Conservation (phyloP, 2,888 invertebrate genomes). For the Polymixis flavicincta region DNA sequence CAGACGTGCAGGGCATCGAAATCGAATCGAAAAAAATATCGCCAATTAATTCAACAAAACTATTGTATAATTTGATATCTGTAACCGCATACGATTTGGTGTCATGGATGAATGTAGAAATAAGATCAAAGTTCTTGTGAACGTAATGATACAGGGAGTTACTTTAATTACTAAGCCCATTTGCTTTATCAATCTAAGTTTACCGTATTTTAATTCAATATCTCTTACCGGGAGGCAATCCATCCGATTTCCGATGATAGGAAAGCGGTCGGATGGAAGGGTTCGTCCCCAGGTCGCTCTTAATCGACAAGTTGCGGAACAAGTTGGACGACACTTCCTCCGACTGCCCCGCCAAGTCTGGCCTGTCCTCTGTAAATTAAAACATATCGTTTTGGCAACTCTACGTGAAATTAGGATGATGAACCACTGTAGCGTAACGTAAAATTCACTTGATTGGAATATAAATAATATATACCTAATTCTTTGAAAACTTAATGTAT, state of each 20-base stretch:
- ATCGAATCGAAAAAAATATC: slow-evolving; percentile 8
- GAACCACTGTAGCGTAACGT: slow-evolving; percentile 31
- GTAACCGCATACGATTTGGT: not conserved
- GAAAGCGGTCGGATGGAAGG: slow-evolving; percentile 78
- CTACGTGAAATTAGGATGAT: slow-evolving; percentile 11
- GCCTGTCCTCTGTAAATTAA: slow-evolving; percentile 81
- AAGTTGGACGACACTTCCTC: slow-evolving; percentile 68
- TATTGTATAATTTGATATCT: not conserved
- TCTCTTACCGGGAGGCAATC: slow-evolving; percentile 41
- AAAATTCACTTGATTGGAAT: not conserved
- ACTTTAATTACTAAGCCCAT: not conserved
- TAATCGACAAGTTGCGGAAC: slow-evolving; percentile 76
- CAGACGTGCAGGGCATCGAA: not conserved
- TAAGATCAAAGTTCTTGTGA: not conserved
- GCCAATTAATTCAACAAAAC: not conserved
- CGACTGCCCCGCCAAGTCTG: slow-evolving; percentile 72
- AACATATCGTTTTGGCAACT: slow-evolving; percentile 54
- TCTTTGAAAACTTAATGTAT: too few relatives aligned
- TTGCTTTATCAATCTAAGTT: not conserved
- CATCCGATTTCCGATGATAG: slow-evolving; percentile 76
- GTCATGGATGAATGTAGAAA: not conserved
- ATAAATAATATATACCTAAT: too few relatives aligned
- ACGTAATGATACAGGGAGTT: slow-evolving; percentile 1
- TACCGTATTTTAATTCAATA: not conserved
- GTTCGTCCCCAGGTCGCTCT: slow-evolving; percentile 65